These are phyloP conservation scores for Phrynosoma blainvillii DNA, from an alignment of 2,113 vertebrate genomes.

Conservation along the genomic window DNA sequence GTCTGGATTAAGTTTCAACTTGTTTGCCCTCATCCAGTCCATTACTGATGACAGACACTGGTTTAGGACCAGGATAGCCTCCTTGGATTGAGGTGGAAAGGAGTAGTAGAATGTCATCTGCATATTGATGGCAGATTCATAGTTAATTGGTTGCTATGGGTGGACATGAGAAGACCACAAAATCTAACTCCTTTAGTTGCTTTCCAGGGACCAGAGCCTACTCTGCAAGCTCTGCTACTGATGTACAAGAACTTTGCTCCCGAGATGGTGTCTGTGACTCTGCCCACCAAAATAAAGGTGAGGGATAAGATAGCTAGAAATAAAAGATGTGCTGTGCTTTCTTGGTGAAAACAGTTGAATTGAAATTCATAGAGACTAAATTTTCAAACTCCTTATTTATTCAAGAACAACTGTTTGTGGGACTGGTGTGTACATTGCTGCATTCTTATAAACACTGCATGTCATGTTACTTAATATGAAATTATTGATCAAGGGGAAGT, in stretches of 20 bases:
- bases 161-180: neutral
- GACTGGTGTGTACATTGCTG: neutral
- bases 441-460: constrained; percentile 11
- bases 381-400: constrained; percentile 16
- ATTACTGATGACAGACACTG: too few species aligned
- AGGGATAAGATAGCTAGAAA: constrained; percentile 35
- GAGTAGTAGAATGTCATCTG: too few species aligned
- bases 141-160: constrained; percentile 13
- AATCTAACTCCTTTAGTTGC: constrained; percentile 36
- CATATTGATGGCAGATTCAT: neutral
- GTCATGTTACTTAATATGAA: neutral
- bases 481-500: neutral
- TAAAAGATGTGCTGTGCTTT: constrained; percentile 17
- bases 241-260: constrained; percentile 90
- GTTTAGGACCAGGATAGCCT: too few species aligned
- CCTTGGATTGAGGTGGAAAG: too few species aligned
- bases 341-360: neutral
- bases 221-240: constrained; percentile 87
- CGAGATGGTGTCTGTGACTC: constrained; percentile 82
- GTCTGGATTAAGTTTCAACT: too few species aligned
- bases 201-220: constrained; percentile 84
- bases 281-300: constrained; percentile 85
- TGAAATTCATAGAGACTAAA: neutral
- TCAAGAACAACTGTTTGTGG: neutral
- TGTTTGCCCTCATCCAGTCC: too few species aligned